phyloP scores from a whole-genome alignment of 2,113 vertebrate species.

The Marcusenius ussheri region DNA sequence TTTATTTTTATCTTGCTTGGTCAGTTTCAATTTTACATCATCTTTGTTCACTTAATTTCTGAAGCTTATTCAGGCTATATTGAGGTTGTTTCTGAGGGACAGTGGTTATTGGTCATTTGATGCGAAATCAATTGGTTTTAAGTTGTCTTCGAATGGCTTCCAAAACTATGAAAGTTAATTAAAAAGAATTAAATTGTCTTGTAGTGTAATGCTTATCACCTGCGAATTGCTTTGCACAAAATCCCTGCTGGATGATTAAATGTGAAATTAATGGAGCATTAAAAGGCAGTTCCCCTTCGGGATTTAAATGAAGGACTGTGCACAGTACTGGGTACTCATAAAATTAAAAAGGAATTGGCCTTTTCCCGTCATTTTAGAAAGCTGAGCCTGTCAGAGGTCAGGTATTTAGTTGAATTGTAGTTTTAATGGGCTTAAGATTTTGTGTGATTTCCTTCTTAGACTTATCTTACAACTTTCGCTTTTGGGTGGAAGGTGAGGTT shows the following conservation, averaged over 20 bases:
- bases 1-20: constrained; percentile 6
- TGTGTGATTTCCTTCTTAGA: not conserved
- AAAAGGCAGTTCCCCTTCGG: not conserved
- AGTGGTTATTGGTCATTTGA: not conserved
- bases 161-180: not conserved
- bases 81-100: not conserved
- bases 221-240: not conserved
- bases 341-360: not conserved
- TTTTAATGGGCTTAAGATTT: not conserved
- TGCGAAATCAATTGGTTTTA: not conserved
- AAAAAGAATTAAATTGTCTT: not conserved
- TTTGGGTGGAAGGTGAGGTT: not conserved
- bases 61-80: not conserved
- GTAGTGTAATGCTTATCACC: not conserved
- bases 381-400: not conserved
- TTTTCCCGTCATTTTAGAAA: not conserved
- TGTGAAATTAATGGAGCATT: not conserved
- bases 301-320: not conserved
- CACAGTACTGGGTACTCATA: not conserved
- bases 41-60: not conserved
- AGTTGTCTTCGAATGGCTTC: not conserved
- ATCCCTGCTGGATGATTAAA: not conserved
- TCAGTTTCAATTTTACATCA: not conserved
- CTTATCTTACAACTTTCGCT: not conserved
- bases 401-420: not conserved